Percentiles rank a stretch among this genome's conserved stretches.
Conservation (phyloP, 2,888 invertebrate species). For the Nipponacmea schrenckii region DNA sequence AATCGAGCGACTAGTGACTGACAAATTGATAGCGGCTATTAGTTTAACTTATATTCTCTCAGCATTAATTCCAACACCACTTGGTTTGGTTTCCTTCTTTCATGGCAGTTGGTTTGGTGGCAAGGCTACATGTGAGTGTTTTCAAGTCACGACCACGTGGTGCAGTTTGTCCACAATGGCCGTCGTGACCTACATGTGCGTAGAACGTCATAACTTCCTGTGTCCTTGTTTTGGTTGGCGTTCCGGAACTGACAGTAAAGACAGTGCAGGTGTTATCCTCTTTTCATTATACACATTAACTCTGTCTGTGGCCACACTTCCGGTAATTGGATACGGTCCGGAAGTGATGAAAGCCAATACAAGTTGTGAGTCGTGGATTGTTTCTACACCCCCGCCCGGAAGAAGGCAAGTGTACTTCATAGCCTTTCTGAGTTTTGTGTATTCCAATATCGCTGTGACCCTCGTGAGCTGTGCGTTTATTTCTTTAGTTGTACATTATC, state of each 20-base stretch:
- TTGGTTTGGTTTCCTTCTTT: conserved; percentile 50
- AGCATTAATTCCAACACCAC: conserved; percentile 49
- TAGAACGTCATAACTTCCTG: conserved; percentile 40
- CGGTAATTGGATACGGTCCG: conserved; percentile 51
- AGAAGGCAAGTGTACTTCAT: conserved; percentile 42
- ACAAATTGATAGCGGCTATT: conserved; percentile 48
- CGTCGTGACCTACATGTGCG: conserved; percentile 45
- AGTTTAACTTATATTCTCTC: conserved; percentile 51
- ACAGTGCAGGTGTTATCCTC: conserved; percentile 35
- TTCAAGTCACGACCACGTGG: conserved; percentile 50
- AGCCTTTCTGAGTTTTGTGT: conserved; percentile 44
- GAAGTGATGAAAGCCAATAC: conserved; percentile 30
- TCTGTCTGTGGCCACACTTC: conserved; percentile 42
- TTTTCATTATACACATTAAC: conserved; percentile 38
- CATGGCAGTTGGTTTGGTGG: conserved; percentile 53
- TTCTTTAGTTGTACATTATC: conserved; percentile 27
- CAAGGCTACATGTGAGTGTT: conserved; percentile 44
- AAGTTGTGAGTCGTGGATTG: conserved; percentile 49
- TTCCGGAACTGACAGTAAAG: conserved; percentile 13
- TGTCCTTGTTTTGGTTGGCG: conserved; percentile 18
- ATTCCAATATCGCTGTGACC: conserved; percentile 37
- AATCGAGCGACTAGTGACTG: conserved; percentile 40
- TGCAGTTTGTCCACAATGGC: conserved; percentile 45
- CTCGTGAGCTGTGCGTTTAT: conserved; percentile 27
- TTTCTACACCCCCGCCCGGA: conserved; percentile 30